Evolutionary conservation across 1,140 invertebrate species (phyloP).

Genomic region (Rhynchophorus ferrugineus): DNA sequence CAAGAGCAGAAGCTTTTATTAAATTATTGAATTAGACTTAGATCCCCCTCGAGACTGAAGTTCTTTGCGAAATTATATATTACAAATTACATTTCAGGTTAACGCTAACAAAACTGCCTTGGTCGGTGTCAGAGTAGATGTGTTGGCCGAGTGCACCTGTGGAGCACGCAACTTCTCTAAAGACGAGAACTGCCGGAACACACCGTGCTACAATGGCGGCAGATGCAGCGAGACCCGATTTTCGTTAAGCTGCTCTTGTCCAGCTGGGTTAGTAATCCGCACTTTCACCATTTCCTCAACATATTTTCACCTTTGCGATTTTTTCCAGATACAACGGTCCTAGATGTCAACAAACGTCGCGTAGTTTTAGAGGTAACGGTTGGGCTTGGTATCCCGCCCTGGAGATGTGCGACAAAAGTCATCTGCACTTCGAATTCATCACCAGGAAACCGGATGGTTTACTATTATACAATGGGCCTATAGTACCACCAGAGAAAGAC

Average conservation of each 20-base stretch:
- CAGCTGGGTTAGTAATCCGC: constrained; percentile 49
- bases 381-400: constrained; percentile 95
- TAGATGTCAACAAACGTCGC: constrained; percentile 89
- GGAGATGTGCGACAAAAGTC: constrained; percentile 92
- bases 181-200: constrained; percentile 79
- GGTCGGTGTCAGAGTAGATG: constrained; percentile 84
- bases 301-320: neutral
- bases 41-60: too few relatives aligned
- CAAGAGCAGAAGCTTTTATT: too few relatives aligned
- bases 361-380: constrained; percentile 85
- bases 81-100: constrained; percentile 12
- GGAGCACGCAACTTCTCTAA: constrained; percentile 85
- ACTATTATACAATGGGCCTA: constrained; percentile 94
- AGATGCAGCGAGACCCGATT: constrained; percentile 83
- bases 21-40: too few relatives aligned
- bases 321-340: constrained; percentile 70
- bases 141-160: constrained; percentile 84
- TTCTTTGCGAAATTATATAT: too few relatives aligned
- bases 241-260: constrained; percentile 83
- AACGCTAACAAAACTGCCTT: constrained; percentile 94
- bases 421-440: constrained; percentile 91
- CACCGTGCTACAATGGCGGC: constrained; percentile 91
- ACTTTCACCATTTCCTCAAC: neutral
- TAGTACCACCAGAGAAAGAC: constrained; percentile 81
- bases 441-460: constrained; percentile 84